phyloP scores from a whole-genome alignment of 2,888 invertebrate species.

The Rutpela maculata region DNA sequence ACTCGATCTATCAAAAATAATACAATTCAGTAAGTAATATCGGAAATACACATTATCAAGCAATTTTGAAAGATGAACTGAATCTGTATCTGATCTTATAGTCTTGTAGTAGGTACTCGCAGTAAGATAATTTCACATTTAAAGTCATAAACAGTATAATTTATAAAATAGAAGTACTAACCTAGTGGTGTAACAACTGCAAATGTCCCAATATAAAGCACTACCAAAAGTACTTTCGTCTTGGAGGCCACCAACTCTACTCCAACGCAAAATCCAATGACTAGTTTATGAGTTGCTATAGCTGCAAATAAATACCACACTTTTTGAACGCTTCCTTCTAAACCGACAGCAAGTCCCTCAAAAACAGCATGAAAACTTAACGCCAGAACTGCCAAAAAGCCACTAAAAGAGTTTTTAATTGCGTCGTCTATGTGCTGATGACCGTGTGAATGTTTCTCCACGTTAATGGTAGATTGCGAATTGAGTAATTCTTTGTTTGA shows the following conservation, averaged over 20 bases:
- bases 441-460: conserved; percentile 56
- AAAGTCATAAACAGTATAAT: too few species aligned
- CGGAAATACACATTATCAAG: too few species aligned
- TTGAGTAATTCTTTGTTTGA: conserved; percentile 69
- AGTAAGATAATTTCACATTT: too few species aligned
- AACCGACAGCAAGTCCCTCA: conserved; percentile 82
- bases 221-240: conserved; percentile 73
- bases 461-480: conserved; percentile 65
- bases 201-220: conserved; percentile 78
- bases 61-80: too few species aligned
- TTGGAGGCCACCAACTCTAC: conserved; percentile 78
- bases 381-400: conserved; percentile 80
- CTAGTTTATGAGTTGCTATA: conserved; percentile 81
- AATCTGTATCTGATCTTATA: too few species aligned
- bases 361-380: conserved; percentile 83
- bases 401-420: conserved; percentile 76
- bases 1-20: too few species aligned
- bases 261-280: conserved; percentile 82
- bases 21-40: too few species aligned
- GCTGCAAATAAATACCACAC: conserved; percentile 80
- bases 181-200: conserved; percentile 81
- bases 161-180: conserved; percentile 56
- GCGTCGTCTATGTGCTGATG: conserved; percentile 59
- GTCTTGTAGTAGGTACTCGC: too few species aligned
- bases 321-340: conserved; percentile 77